phyloP scores from a whole-genome alignment of 2,113 vertebrate genomes.

The Seriola dumerili region DNA sequence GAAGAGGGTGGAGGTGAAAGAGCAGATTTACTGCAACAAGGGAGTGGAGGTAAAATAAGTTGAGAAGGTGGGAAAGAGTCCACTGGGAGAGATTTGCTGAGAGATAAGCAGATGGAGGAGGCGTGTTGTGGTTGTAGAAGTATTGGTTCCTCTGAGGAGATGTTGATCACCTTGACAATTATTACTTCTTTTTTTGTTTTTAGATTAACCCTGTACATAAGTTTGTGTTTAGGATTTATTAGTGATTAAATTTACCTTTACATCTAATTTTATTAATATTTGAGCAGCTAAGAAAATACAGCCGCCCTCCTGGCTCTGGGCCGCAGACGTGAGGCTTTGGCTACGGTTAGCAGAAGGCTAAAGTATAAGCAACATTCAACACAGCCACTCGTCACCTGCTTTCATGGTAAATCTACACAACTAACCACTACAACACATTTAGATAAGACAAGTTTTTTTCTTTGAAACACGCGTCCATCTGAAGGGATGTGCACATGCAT shows the following conservation, averaged over 20 bases:
- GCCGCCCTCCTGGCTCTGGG: too few relatives aligned
- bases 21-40: background rate
- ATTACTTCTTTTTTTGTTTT: background rate
- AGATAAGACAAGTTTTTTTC: too few relatives aligned
- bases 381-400: too few relatives aligned
- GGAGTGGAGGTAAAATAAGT: constrained; percentile 6
- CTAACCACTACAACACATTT: too few relatives aligned
- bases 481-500: too few relatives aligned
- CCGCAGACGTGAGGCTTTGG: too few relatives aligned
- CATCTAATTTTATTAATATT: background rate
- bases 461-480: too few relatives aligned
- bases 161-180: background rate
- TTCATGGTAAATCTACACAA: too few relatives aligned
- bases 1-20: background rate
- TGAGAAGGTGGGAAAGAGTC: background rate
- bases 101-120: background rate
- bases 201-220: background rate
- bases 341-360: too few relatives aligned
- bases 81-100: constrained; percentile 4
- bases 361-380: too few relatives aligned
- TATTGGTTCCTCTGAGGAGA: background rate
- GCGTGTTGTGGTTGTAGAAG: background rate
- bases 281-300: background rate
- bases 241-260: background rate
- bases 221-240: background rate